Evolutionary conservation across 2,113 vertebrate species (phyloP), one percentile per base, ranked within the genome.

Genomic region (Lamprotornis superbus): DNA sequence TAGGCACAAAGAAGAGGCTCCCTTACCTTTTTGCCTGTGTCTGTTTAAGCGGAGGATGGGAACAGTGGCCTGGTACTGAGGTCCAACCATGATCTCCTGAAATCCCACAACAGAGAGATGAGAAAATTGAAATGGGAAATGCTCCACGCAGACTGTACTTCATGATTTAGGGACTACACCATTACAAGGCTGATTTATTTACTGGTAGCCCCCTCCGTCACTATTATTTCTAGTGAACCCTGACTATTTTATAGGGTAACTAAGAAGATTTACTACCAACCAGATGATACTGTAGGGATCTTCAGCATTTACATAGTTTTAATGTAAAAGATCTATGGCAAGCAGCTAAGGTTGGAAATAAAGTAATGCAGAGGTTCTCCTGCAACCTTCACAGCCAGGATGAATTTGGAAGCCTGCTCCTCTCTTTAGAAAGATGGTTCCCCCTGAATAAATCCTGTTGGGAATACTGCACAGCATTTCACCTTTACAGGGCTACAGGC

Each of bases 51-150:
- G 95, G 64, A 99, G 96, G 84, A 97, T 95, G 90, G 98, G 99
- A 96, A 99, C 98, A 59, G 97, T 97, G 10, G 99, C 99, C 93
- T 99, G 99, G 96, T 99, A 99, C 97, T 99, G 98, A 39, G 98
- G 98, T 65, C 99, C 99, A 79, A 99, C 98, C 99, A 99, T 99
- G 96, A 99, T 99, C 83, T 99, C 99, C 99, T 99, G 95, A 76
- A 93, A 95, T 10, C 89, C 8, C 65, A 92, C 7, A 7, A 75
- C 11, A 96, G 61, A 47, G 60, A 90, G 35, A 33, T 7, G 19
- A 64, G 56, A 89, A 60, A 80, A 90, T 27, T 28, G 46, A 69
- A 79, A 75, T 3, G 17, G 56, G 57, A 93, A 83, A 59, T 0
- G 49, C 52, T 88, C 71, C 35, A 20, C 0, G 0, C 6, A 78